These are phyloP conservation scores for Perca schrenkii DNA, from an alignment of 2,113 vertebrate genomes.

Conservation along the genomic window DNA sequence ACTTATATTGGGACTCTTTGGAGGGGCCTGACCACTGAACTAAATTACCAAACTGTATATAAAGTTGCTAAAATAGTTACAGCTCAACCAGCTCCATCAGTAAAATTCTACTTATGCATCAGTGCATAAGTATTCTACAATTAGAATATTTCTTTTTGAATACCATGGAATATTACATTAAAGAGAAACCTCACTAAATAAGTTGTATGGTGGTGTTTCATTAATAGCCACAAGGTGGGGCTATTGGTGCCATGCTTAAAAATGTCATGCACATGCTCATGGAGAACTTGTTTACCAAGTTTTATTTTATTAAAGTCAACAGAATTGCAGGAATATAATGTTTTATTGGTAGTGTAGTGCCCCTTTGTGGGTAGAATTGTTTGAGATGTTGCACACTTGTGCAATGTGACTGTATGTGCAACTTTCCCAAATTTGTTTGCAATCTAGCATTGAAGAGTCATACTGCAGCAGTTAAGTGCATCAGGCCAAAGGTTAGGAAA, in stretches of 20 bases:
- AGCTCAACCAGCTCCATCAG: too few species aligned
- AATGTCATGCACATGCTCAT: neutral
- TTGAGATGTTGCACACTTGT: neutral
- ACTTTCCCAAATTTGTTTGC: neutral
- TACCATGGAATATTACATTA: too few species aligned
- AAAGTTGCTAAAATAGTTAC: neutral
- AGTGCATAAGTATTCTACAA: too few species aligned
- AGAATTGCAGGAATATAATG: neutral
- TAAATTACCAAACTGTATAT: neutral
- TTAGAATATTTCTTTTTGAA: too few species aligned
- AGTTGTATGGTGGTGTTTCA: neutral
- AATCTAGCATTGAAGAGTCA: neutral
- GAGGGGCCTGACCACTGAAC: neutral
- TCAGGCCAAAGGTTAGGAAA: neutral
- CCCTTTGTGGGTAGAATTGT: neutral
- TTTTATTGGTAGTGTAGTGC: neutral
- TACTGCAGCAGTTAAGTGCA: neutral
- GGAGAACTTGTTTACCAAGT: neutral
- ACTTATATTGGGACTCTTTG: neutral
- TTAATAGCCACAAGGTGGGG: neutral
- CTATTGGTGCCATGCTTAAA: neutral
- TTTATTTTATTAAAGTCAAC: neutral
- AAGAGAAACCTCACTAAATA: too few species aligned
- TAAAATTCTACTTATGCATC: too few species aligned
- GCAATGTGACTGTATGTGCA: neutral